These are phyloP conservation scores for Mohoua ochrocephala DNA, from an alignment of 2,113 vertebrate genomes.

Conservation along the genomic window DNA sequence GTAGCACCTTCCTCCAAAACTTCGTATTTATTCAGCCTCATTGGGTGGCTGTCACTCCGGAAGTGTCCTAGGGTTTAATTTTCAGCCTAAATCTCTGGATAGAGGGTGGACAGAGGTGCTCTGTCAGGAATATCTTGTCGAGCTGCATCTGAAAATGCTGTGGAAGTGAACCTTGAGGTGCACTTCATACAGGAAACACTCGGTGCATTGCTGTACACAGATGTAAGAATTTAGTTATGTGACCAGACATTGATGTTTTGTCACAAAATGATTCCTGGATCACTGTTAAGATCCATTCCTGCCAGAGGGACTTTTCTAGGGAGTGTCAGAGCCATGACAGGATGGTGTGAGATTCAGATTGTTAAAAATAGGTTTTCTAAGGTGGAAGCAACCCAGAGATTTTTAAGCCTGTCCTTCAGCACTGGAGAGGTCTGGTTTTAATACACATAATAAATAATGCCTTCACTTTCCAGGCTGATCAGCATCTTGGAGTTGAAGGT, in stretches of 20 bases:
- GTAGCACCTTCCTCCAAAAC: neutral
- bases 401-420: neutral
- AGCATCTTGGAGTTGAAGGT: neutral
- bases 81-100: neutral
- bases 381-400: neutral
- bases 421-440: neutral
- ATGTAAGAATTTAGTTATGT: neutral
- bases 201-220: accelerated
- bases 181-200: accelerated
- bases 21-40: accelerated
- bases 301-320: neutral
- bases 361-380: neutral
- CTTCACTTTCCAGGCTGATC: neutral
- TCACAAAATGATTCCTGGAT: neutral
- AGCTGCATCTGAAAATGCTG: neutral
- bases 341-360: neutral
- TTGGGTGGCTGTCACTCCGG: neutral
- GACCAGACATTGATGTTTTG: neutral
- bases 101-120: neutral
- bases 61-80: neutral
- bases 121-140: neutral
- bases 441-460: neutral
- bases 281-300: neutral
- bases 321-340: neutral
- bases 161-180: neutral